These are phyloP conservation scores for Omphaloscelis lunosa DNA, from an alignment of 2,888 invertebrate species.

Conservation along the genomic window DNA sequence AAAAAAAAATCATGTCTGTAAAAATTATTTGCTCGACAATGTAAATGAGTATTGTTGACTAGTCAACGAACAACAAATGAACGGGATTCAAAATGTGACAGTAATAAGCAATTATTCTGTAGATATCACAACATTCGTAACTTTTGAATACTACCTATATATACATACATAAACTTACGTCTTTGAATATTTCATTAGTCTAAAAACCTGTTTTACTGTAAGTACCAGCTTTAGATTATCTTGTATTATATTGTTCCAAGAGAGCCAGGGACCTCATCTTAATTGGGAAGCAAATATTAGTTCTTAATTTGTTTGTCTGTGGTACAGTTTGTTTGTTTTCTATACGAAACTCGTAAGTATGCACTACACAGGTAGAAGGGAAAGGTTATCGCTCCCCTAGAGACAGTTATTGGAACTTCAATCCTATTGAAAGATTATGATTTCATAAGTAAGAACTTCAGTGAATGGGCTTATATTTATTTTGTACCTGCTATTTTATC, in stretches of 20 bases:
- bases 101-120: not conserved
- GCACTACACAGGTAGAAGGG: slow-evolving; percentile 14
- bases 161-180: not conserved
- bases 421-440: not conserved
- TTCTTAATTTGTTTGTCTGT: slow-evolving; percentile 8
- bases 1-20: too few species aligned
- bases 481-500: not conserved
- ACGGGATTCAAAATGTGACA: not conserved
- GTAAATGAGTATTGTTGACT: not conserved
- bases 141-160: not conserved
- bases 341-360: slow-evolving; percentile 24
- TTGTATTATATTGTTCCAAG: not conserved
- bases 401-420: slow-evolving; percentile 19
- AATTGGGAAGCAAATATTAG: slow-evolving; percentile 31
- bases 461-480: not conserved
- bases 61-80: not conserved
- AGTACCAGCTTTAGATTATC: not conserved
- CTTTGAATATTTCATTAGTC: not conserved
- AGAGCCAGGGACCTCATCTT: slow-evolving; percentile 1
- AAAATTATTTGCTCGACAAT: not conserved
- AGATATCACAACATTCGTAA: not conserved
- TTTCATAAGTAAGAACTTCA: not conserved
- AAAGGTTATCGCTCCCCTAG: slow-evolving; percentile 11
- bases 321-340: slow-evolving; percentile 13
- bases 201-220: not conserved